Base-by-base conservation (phyloP, 2,888 invertebrate genomes). In the Himalopsyche tibetana region DNA sequence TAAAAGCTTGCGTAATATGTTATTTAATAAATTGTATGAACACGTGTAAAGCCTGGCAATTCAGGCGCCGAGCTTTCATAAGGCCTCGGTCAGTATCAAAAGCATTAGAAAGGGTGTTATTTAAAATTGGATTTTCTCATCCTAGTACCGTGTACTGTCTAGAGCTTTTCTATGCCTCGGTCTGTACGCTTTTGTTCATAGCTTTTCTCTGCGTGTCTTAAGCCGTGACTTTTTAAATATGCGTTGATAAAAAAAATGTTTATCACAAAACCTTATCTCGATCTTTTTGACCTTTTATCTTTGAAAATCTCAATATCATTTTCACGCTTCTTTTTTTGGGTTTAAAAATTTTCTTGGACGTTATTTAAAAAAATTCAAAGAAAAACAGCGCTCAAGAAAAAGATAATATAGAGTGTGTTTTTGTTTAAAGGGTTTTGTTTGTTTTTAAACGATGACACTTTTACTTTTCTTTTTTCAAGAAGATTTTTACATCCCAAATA, bases 121-220 rank as follows among this genome's bases (percentile, higher is more conserved):
- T 88, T 88, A 88, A 88, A 88, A 88, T 88, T 88, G 85, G 84
- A 88, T 88, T 88, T 86, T 82, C 88, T 45, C 84, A 45, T 85
- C 55, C 84, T 63, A 63, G 63, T 63, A 63, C 63, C 63, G 8
- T 63, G 63, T 63, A 63, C 63, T 63, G n/a, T 63, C 63, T 63
- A 9, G 63, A 63, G 63, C 63, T 63, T 63, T 63, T 63, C 63
- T 28, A 15, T 28, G 63, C 19, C 63, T 63, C 11, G 19, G 63
- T 63, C 63, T 40, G 81, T 69, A 83, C 82, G 82, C 85, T 69
- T 56, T 38, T 55, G 36, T 80, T 51, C 74, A 74, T 63, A 63
- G 63, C 63, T 15, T 51, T 15, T 51, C 15, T 63, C 63, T 63
- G 63, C 63, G 63, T 63, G 63, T 63, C 63, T 63, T 63, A 63